Percentiles rank a stretch among this genome's conserved stretches.
Evolutionary conservation across 2,888 invertebrate species (phyloP).

Genomic region (Aphidius colemani): DNA sequence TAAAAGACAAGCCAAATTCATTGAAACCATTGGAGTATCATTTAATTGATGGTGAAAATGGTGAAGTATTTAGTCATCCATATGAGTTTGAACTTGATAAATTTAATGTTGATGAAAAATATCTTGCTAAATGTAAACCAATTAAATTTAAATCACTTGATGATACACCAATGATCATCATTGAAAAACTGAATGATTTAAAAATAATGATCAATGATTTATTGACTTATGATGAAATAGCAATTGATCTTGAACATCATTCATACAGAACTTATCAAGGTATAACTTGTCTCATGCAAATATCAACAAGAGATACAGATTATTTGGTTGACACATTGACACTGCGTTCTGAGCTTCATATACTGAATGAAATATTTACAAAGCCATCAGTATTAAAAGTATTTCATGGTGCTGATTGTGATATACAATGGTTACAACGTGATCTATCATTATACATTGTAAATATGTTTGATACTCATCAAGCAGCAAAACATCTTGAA

Average conservation of each 20-base stretch:
- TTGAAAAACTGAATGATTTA: constrained; percentile 71
- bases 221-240: constrained; percentile 72
- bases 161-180: constrained; percentile 70
- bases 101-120: constrained; percentile 66
- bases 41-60: constrained; percentile 70
- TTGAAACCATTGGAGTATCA: constrained; percentile 78
- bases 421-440: constrained; percentile 92
- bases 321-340: constrained; percentile 88
- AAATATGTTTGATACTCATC: constrained; percentile 95
- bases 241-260: constrained; percentile 93
- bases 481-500: constrained; percentile 78
- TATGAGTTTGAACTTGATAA: constrained; percentile 83
- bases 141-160: constrained; percentile 63
- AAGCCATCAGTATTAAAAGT: constrained; percentile 90
- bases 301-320: constrained; percentile 81
- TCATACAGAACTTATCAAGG: constrained; percentile 91
- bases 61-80: constrained; percentile 74
- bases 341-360: constrained; percentile 79
- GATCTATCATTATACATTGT: constrained; percentile 95
- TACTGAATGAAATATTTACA: constrained; percentile 88
- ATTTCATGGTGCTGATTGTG: constrained; percentile 88
- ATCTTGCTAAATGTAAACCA: constrained; percentile 62
- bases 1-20: constrained; percentile 87
- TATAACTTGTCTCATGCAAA: constrained; percentile 93
- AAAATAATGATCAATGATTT: constrained; percentile 71